Conservation (phyloP, 2,797 vertebrate genomes). For the Bovichtus diacanthus region DNA sequence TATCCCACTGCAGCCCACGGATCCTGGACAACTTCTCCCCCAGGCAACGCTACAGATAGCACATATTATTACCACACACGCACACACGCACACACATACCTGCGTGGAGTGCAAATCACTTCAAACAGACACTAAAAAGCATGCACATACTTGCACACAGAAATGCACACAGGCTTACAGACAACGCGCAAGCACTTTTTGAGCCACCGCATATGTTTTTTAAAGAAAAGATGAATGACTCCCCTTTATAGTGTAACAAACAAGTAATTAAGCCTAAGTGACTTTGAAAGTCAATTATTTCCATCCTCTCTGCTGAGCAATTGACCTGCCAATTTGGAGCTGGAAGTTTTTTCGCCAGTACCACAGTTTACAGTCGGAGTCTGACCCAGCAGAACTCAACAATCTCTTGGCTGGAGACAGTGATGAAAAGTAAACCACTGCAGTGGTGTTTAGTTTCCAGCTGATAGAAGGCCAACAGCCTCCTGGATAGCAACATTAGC, state of each 20-base stretch:
- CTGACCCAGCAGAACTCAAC: conserved; percentile 74
- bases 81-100: conserved; percentile 1
- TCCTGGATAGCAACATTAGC: conserved; percentile 60
- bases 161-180: conserved; percentile 14
- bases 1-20: conserved; percentile 84
- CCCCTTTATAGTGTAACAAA: conserved; percentile 65
- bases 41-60: conserved; percentile 69
- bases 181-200: conserved; percentile 34
- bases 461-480: conserved; percentile 61
- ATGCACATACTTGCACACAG: not conserved
- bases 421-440: conserved; percentile 77
- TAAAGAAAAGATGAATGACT: conserved; percentile 39
- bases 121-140: not conserved
- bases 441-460: conserved; percentile 69
- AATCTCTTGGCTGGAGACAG: conserved; percentile 54
- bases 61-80: conserved; percentile 1
- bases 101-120: not conserved
- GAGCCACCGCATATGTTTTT: conserved; percentile 31
- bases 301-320: conserved; percentile 40
- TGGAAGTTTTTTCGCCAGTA: conserved; percentile 41
- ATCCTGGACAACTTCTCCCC: conserved; percentile 76
- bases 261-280: conserved; percentile 54
- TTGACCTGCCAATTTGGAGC: conserved; percentile 50
- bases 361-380: conserved; percentile 55
- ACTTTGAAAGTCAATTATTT: conserved; percentile 62